A percentile compares a stretch with the other conserved stretches of the same genome.
phyloP scores from a whole-genome alignment of 2,113 vertebrate genomes.

The Rhea pennata region DNA sequence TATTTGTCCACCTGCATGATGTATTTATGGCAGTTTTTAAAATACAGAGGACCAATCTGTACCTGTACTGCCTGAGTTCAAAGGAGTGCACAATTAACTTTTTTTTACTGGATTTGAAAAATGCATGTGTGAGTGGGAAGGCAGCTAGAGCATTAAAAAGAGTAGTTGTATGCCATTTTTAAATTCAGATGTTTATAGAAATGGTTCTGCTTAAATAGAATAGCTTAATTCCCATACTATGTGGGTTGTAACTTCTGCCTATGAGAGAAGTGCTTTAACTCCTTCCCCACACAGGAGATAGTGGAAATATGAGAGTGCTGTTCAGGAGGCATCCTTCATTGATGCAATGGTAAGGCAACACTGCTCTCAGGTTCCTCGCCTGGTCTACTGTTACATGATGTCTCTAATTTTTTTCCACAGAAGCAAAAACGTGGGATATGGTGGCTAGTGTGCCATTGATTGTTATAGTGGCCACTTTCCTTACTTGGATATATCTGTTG shows the following conservation, averaged over 20 bases:
- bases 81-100: neutral
- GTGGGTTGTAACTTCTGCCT: neutral
- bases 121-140: neutral
- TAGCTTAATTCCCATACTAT: neutral
- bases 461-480: neutral
- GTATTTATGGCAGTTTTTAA: constrained; percentile 9
- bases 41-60: neutral
- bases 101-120: constrained; percentile 6
- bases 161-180: neutral
- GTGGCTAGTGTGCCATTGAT: accelerated
- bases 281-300: neutral
- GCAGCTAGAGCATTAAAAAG: neutral
- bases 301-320: neutral
- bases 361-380: neutral
- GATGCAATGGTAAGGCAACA: accelerated
- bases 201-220: neutral
- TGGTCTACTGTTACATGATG: neutral
- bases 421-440: neutral
- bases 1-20: constrained; percentile 11
- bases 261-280: neutral
- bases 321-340: neutral
- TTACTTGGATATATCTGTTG: neutral
- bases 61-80: neutral
- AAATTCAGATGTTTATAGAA: neutral
- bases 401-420: neutral